phyloP scores from a whole-genome alignment of 2,888 invertebrate genomes.

The Corbicula japonica region DNA sequence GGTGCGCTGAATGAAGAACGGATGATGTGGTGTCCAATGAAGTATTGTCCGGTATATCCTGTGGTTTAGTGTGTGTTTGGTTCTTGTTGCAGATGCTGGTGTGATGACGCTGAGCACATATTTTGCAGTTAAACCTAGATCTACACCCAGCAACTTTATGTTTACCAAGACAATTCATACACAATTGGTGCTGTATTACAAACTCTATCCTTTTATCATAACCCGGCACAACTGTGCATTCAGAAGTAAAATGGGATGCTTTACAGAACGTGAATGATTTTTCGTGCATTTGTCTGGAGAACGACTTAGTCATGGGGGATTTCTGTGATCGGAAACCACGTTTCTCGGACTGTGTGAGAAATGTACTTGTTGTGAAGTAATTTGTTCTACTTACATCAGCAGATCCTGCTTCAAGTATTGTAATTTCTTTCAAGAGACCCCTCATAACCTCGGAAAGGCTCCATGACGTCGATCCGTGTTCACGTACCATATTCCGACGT shows the following conservation, averaged over 20 bases:
- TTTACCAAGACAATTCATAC: slow-evolving; percentile 42
- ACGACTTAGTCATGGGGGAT: not conserved
- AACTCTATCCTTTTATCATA: slow-evolving; percentile 11
- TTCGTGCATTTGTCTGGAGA: not conserved
- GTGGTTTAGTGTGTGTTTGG: not conserved
- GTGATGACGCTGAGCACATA: slow-evolving; percentile 21
- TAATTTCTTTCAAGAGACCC: not conserved
- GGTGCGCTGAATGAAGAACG: slow-evolving; percentile 18
- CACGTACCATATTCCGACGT: not conserved
- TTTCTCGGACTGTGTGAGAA: not conserved
- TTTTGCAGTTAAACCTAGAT: slow-evolving; percentile 13
- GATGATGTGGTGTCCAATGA: not conserved
- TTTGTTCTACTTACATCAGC: not conserved
- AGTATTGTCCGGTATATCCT: not conserved
- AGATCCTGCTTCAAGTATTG: not conserved
- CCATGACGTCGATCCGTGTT: slow-evolving; percentile 7
- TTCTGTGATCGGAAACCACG: not conserved
- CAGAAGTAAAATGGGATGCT: not conserved
- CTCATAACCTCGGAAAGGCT: not conserved
- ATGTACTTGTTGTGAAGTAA: not conserved
- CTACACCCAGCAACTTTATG: slow-evolving; percentile 24
- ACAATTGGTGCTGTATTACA: slow-evolving; percentile 17
- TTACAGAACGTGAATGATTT: slow-evolving; percentile 16
- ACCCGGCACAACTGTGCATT: slow-evolving; percentile 11
- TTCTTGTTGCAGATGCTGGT: slow-evolving; percentile 24